Evolutionary conservation across 2,113 vertebrate genomes (phyloP), one percentile per base, ranked within the genome.

Genomic region (Pelobates fuscus): DNA sequence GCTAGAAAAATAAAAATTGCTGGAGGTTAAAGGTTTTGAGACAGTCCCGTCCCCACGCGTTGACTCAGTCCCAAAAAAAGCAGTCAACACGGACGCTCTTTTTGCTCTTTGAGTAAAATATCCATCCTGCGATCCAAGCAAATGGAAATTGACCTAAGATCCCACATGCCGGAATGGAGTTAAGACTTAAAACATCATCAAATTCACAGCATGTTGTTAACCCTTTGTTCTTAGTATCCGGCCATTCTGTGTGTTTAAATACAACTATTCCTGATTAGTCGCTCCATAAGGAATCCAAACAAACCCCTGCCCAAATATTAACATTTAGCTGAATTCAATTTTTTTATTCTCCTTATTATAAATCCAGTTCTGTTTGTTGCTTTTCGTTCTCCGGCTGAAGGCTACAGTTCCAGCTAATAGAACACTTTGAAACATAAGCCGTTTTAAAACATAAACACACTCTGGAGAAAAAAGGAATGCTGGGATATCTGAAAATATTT

Each of bases 41-140:
- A 0, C 73, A 61, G 49, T 67, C 63, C 52, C n/a, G 20, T 74
- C 71, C 32, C 17, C 37, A 14, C 0, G 0, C 17, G 2, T 69
- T 82, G 83, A 77, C 78, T 2, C 18, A 52, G 74, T 52, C 79
- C 82, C 83, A 82, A 84, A 27, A 84, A n/a, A 84, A 87, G 83
- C 81, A 87, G 58, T 55, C 21, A 25, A 7, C 61, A 41, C 10
- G 17, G 0, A 83, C 78, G 54, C 60, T 54, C 18, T 32, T 64
- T 15, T 30, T 57, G 43, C 37, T 29, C 41, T 14, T 20, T n/a
- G 4, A 43, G 78, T 80, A 78, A 72, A 82, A 77, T 68, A 82
- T 72, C 69, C 57, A 0, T 74, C 61, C 67, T 74, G 41, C 70
- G 81, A 84, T 86, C 80, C 81, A 84, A 79, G 74, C 46, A 0